These are phyloP conservation scores for Drymodes brunneopygia DNA, from an alignment of 2,113 vertebrate genomes.

Conservation along the genomic window DNA sequence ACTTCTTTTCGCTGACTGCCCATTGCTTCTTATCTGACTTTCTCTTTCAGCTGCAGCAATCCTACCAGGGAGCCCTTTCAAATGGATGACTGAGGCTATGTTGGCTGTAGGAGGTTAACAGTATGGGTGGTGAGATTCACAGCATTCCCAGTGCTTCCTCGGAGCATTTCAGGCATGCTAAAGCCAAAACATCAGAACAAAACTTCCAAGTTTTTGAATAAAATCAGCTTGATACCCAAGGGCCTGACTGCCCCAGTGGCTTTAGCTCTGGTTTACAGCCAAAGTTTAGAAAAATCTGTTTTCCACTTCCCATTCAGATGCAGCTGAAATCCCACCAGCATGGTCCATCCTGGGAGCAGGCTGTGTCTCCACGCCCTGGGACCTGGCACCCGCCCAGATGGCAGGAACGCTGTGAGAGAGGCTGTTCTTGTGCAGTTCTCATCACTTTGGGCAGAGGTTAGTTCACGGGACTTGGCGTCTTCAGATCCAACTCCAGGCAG, in stretches of 20 bases:
- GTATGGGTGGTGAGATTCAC: not conserved
- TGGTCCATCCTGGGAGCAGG: not conserved
- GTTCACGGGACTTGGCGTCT: not conserved
- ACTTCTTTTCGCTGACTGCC: not conserved
- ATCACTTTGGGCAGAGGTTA: not conserved
- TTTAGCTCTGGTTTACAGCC: constrained; percentile 24
- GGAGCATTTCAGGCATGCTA: not conserved
- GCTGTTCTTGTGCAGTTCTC: not conserved
- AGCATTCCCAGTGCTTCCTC: not conserved
- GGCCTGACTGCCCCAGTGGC: not conserved
- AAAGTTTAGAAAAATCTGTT: not conserved
- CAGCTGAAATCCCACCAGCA: constrained; percentile 30
- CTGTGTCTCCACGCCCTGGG: not conserved
- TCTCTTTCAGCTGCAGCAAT: not conserved
- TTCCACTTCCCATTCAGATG: not conserved
- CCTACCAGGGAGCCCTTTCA: not conserved
- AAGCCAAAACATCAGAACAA: not conserved
- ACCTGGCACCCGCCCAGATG: constrained; percentile 23
- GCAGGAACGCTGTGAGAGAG: constrained; percentile 1
- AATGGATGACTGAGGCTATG: not conserved
- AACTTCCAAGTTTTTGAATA: not conserved
- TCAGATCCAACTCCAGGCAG: not conserved
- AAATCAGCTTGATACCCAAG: constrained; percentile 7
- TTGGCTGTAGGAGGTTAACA: not conserved
- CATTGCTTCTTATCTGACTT: not conserved